phyloP scores from a whole-genome alignment of 2,797 vertebrate genomes.

The Hapalemur alaotrensis region DNA sequence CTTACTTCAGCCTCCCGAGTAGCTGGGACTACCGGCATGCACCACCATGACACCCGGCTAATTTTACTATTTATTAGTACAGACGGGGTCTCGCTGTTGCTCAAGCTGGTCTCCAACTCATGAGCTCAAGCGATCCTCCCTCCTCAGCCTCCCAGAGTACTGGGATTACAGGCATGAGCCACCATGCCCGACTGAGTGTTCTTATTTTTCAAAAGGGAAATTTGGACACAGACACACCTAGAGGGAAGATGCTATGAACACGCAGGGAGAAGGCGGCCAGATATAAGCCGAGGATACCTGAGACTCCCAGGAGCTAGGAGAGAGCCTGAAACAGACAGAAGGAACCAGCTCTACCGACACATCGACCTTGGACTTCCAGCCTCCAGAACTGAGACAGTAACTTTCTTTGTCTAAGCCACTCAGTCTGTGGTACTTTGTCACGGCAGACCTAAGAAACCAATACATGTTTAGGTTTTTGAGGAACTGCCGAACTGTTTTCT shows the following conservation, averaged over 20 bases:
- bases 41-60: too few species aligned
- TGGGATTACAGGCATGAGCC: too few species aligned
- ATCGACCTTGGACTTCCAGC: neutral
- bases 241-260: neutral
- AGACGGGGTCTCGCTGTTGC: too few species aligned
- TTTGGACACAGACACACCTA: neutral
- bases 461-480: neutral
- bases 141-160: too few species aligned
- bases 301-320: neutral
- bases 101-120: too few species aligned
- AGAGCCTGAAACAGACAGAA: neutral
- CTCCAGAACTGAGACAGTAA: neutral
- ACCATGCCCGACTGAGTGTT: accelerated
- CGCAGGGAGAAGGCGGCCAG: neutral
- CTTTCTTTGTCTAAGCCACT: neutral
- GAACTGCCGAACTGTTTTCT: neutral
- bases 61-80: too few species aligned
- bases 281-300: too few species aligned
- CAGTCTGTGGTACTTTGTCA: neutral
- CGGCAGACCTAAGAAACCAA: neutral
- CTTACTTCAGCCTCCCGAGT: too few species aligned
- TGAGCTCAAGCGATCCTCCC: too few species aligned
- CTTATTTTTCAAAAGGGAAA: neutral
- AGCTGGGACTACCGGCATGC: too few species aligned
- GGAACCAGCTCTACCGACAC: too few species aligned